Base-by-base conservation (phyloP, 1,140 invertebrate species). In the Drosophila suzukii region DNA sequence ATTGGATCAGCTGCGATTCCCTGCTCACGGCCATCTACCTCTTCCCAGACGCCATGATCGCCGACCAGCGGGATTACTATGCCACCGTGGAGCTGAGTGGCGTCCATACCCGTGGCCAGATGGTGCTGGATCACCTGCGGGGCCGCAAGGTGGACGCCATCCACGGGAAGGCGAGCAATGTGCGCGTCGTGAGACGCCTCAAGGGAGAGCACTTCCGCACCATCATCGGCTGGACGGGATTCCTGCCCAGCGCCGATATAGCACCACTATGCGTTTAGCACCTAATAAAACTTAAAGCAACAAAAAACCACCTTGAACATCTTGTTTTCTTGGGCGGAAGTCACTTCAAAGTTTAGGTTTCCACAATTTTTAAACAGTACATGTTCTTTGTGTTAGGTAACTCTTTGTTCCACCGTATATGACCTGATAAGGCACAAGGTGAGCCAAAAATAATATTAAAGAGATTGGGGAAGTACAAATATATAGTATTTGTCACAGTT, bases 1-100 rank as follows among this genome's bases (percentile, higher is more conserved):
- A 82, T 38, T 93, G 93, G 90, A 59, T 93, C 4, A 92, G 93
- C 13, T 95, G 94, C 65, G 95, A 95, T 79, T 93, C 93, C 24
- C 85, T 94, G 71, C 78, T 94, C 30, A 92, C 92, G 7, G 94
- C 93, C 17, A 90, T 93, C 43, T 88, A 94, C 17, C 54, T 95
- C 10, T 83, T 92, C 67, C 93, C 93, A 4, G 30, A 91, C 0
- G 61, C 73, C 4, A 71, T 92, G 32, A 90, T 92, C 27, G 74
- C 53, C 27, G 81, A 91, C 43, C 59, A 73, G 41, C 59, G 58
- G 5, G 34, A 70, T 0, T 92, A 93, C 73, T 92, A 94, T 68
- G 93, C 93, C 12, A 71, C 78, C 24, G 75, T 82, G 13, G 84
- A 88, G 17, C 46, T 88, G 4, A 27, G 2, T 11, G 84, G 84